Base-by-base conservation (phyloP, 2,888 invertebrate genomes). In the Amorpha juglandis region DNA sequence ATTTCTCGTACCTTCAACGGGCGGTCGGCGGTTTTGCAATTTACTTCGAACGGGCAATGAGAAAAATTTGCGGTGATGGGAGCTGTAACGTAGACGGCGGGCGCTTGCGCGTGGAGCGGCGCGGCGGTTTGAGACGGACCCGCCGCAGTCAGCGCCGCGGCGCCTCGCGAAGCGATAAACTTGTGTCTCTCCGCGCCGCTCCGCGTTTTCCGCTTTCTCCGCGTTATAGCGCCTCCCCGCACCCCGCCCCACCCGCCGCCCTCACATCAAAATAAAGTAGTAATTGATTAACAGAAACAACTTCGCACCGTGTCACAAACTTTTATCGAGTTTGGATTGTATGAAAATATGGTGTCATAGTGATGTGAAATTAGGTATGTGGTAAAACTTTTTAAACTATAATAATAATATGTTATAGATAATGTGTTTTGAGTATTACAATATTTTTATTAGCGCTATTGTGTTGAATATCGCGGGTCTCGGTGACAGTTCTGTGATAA, bases 1-100 rank as follows among this genome's bases (percentile, higher is more conserved):
- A 77, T 81, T 83, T 83, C 74, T 82, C 81, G 79, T 86, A 83
- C 86, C 86, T 88, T 81, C 83, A 82, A 79, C 80, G 81, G 81
- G 78, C 78, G 84, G 78, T 79, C 80, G 81, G 89, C 78, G 92
- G 90, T 88, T 92, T 89, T 76, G 89, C 89, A 91, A 92, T 92
- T 92, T 90, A 86, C 83, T 87, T 79, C 79, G 81, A 83, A 83
- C 83, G 82, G 83, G 80, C 82, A 81, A 86, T 86, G 86, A 89
- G 90, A 90, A 92, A 91, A 91, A 90, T 86, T 88, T 87, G 87
- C 84, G 82, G 83, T 76, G 78, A 77, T 79, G 78, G 77, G 73
- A 68, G 67, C 67, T 66, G 68, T 68, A 65, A 64, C 71, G 66
- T 67, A 72, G 72, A 70, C 75, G 73, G 70, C 72, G 78, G 83